Base-by-base conservation (phyloP, 2,113 vertebrate species). In the Ranitomeya imitator region DNA sequence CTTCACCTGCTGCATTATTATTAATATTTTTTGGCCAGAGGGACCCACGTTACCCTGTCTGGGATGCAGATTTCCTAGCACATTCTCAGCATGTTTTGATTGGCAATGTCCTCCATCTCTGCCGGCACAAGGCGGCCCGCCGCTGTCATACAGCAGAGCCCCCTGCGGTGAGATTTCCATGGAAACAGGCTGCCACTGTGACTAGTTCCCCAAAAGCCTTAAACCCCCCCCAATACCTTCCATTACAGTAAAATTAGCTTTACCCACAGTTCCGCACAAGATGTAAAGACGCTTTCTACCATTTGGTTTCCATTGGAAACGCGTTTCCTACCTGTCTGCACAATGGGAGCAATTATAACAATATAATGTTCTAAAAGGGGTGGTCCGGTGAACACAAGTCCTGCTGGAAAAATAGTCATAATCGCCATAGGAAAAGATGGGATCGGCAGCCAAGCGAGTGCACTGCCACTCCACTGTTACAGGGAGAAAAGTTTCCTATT, bases 151-250 rank as follows among this genome's bases (percentile, higher is more conserved):
- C 55, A 67, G 86, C 26, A 74, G 26, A 61, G 86, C 86, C 79
- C 82, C 86, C 86, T 76, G 79, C 67, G 18, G 86, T 82, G 79
- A 88, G 79, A 67, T 88, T 83, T 82, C 86, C 86, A 83, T 88
- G 86, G 86, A 82, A 82, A 88, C 79, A 82, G 78, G 79, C n/a
- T 81, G 61, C 60, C 63, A 87, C 86, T 8, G 60, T 31, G 78
- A 80, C 57, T 81, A 65, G 85, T 86, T 85, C 71, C 67, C 86
- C 69, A 73, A 88, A 87, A 87, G 51, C 26, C 86, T 21, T 15
- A 0, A 51, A 51, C 69, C 52, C 79, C 86, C 86, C 67, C 61
- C 52, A 51, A 54, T 85, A 73, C 83, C 67, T 85, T 85, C 23
- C 65, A 7, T 85, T 55, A 71, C 83, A 57, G 54, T 57, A 85